Base-by-base conservation (phyloP, 2,113 vertebrate species). In the Penelope pileata region DNA sequence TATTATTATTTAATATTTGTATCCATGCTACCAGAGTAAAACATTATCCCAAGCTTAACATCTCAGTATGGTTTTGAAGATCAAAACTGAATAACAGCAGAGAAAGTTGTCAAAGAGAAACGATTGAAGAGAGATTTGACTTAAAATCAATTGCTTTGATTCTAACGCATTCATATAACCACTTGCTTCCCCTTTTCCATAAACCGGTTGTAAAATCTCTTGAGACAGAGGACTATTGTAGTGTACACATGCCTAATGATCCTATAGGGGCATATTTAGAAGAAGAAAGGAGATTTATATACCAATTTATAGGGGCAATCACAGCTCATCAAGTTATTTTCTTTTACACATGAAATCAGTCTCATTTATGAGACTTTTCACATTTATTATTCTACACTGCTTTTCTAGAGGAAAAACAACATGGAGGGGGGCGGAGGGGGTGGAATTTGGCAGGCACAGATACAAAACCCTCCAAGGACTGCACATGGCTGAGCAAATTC, bases 131-230 rank as follows among this genome's bases (percentile, higher is more conserved):
- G 83, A 90, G 45, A 86, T 47, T 45, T 18, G 75, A 87, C 59
- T 93, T 87, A 47, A 95, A 96, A 96, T 95, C 67, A 83, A 78
- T 68, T 74, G 22, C 19, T 96, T 91, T 94, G 87, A 89, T 84
- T 96, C 63, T 73, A 95, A 88, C 53, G 42, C 62, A 92, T 79
- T 94, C 76, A 93, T 67, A 73, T 53, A 93, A 90, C 56, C 75
- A 91, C 83, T 93, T 63, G 76, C 85, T 72, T 95, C 43, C 68
- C 29, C 40, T 36, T 67, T 69, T 95, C 72, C 53, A 82, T 90
- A 95, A 96, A 94, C 60, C 75, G 91, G 40, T 82, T 93, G 60
- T 70, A 95, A 95, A 95, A 62, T 84, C 93, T 94, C 95, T 70
- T 70, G 88, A 96, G 90, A 89, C 76, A 86, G 91, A 94, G 38